These are phyloP conservation scores for Mirza zaza DNA, from an alignment of 2,113 vertebrate genomes.

Conservation along the genomic window DNA sequence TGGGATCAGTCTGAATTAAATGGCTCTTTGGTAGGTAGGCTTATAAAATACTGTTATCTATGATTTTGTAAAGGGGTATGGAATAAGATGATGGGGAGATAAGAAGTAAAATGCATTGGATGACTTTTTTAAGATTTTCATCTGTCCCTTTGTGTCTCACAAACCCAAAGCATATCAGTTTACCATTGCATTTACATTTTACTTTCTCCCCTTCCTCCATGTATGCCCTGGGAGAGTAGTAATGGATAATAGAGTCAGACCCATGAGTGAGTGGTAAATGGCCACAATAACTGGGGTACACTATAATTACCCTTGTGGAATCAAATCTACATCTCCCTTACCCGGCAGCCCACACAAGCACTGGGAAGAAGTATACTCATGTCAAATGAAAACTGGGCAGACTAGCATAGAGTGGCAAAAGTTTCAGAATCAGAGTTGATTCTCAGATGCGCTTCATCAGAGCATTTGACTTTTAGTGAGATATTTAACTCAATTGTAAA, in stretches of 20 bases:
- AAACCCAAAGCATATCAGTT: neutral
- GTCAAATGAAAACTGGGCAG: neutral
- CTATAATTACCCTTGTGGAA: neutral
- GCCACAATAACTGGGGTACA: neutral
- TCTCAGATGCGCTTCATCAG: neutral
- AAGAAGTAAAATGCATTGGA: neutral
- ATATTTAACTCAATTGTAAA: neutral
- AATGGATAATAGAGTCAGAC: neutral
- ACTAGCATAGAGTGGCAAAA: accelerated
- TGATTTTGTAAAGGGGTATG: neutral
- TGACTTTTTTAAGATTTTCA: neutral
- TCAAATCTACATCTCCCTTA: neutral
- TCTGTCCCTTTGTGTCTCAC: neutral
- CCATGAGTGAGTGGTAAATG: neutral
- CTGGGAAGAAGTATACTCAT: neutral
- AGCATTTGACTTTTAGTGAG: neutral
- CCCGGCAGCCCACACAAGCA: neutral
- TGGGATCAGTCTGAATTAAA: neutral
- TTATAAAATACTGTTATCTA: neutral
- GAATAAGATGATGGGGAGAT: neutral
- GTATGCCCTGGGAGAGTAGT: neutral
- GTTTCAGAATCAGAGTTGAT: neutral
- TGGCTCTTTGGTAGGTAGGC: neutral
- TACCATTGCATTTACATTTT: neutral
- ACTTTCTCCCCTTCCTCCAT: neutral